Conservation (phyloP, 2,888 invertebrate genomes). For the Drosophila buzzatii region DNA sequence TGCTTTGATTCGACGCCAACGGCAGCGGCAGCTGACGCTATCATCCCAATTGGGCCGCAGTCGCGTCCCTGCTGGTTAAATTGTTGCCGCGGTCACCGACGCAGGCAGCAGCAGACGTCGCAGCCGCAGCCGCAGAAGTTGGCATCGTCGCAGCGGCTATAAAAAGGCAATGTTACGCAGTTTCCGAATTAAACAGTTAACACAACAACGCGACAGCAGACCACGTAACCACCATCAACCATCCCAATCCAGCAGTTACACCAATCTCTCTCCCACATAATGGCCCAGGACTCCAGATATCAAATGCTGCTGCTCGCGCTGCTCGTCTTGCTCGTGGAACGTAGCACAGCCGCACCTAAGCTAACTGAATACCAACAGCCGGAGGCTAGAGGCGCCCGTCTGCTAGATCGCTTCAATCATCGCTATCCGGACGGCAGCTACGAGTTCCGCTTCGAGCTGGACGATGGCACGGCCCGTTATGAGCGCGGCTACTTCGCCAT, state of each 20-base stretch:
- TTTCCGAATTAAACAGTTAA: constrained; percentile 77
- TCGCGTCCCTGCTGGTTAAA: constrained; percentile 34
- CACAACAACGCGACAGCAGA: constrained; percentile 66
- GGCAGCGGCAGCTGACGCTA: constrained; percentile 34
- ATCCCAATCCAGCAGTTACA: neutral
- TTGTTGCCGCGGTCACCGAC: constrained; percentile 44
- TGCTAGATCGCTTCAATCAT: constrained; percentile 78
- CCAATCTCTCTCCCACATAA: constrained; percentile 1
- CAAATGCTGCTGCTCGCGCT: constrained; percentile 7
- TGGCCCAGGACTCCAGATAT: constrained; percentile 23
- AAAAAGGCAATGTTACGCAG: constrained; percentile 78
- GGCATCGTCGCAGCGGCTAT: constrained; percentile 56
- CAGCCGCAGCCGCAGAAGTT: constrained; percentile 34
- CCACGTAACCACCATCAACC: constrained; percentile 20
- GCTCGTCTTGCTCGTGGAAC: constrained; percentile 15
- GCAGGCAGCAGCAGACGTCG: constrained; percentile 23
- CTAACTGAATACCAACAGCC: neutral
- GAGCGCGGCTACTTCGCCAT: constrained; percentile 82
- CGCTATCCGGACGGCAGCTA: constrained; percentile 83
- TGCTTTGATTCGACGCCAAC: constrained; percentile 19
- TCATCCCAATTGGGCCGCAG: constrained; percentile 51
- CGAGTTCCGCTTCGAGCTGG: constrained; percentile 81
- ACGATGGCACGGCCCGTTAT: constrained; percentile 83
- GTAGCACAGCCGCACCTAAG: constrained; percentile 42
- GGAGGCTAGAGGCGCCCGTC: constrained; percentile 20